Evolutionary conservation across 2,888 invertebrate species (phyloP), one percentile per base, ranked within the genome.

Genomic region (Chloroclysta siterata): DNA sequence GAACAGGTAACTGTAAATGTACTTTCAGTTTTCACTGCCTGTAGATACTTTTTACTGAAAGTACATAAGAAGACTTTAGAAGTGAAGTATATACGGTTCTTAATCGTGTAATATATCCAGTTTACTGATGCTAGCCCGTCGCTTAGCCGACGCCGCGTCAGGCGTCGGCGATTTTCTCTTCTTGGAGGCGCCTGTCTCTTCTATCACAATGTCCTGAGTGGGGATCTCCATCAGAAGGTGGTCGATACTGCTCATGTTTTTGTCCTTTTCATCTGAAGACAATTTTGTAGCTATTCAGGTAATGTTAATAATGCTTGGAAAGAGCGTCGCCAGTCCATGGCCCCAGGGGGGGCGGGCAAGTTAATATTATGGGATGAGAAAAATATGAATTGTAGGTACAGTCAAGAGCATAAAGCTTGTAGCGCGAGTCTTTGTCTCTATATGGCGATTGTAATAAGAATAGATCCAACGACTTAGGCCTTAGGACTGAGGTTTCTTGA

Each of bases 171-270:
- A 85, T 68, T 82, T 86, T 64, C 90, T 73, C 70, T 89, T 75
- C 69, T 89, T 75, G 69, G 15, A 74, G 15, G 69, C 67, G 29
- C 76, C 83, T 2, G 80, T 75, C 55, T 81, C 80, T 42, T 84
- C 85, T 8, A 83, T 81, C 59, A 80, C 78, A 10, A 89, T 83
- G 59, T 88, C 90, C 67, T 89, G 91, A 0, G 85, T 83, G 11
- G 86, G 85, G 48, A 90, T 82, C 39, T 82, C 86, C 81, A 88
- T 72, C 50, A 92, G 75, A 11, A 90, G 72, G 13, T 73, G 74
- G 77, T 90, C 90, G 65, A 89, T 72, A 64, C 82, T 83, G 71
- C 77, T 82, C 64, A 69, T 78, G 71, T 73, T 70, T 52, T 79
- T 61, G 28, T 83, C 83, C 42, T 82, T 79, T 4, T 82, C 84